Percentiles rank a stretch among this genome's conserved stretches.
Evolutionary conservation across 2,113 vertebrate genomes (phyloP).

Genomic region (Physeter macrocephalus): DNA sequence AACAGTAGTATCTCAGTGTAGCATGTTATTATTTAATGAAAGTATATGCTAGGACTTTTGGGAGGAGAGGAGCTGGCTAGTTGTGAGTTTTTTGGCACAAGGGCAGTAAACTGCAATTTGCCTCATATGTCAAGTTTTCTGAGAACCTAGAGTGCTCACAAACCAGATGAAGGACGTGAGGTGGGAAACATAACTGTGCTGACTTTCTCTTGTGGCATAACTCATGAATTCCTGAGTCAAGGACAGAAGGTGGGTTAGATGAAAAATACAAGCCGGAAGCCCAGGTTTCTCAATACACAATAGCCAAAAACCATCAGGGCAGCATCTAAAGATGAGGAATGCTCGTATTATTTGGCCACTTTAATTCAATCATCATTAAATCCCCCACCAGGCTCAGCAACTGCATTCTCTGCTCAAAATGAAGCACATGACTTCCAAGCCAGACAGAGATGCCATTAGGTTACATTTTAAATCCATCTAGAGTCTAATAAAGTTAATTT

Average conservation of each 20-base stretch:
- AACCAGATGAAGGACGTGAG: not conserved
- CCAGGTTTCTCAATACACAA: not conserved
- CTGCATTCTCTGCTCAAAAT: slow-evolving; percentile 27
- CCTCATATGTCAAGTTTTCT: not conserved
- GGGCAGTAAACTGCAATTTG: not conserved
- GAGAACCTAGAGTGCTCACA: not conserved
- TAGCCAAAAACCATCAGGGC: not conserved
- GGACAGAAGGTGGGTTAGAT: not conserved
- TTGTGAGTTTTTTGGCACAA: not conserved
- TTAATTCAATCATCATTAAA: slow-evolving; percentile 50
- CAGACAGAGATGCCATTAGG: slow-evolving; percentile 37
- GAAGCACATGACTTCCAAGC: slow-evolving; percentile 37
- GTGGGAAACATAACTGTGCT: not conserved
- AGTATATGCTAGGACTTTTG: not conserved
- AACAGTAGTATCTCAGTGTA: not conserved
- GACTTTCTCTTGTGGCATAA: not conserved
- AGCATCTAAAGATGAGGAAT: not conserved
- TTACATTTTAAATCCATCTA: slow-evolving; percentile 62
- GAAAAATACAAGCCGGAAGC: not conserved
- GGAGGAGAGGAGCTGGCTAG: not conserved
- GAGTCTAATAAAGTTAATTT: slow-evolving; percentile 66
- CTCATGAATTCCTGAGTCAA: not conserved
- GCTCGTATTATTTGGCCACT: slow-evolving; percentile 2
- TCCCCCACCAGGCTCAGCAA: slow-evolving; percentile 2
- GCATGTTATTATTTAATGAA: not conserved